A percentile compares a stretch with the other conserved stretches of the same genome.
phyloP scores from a whole-genome alignment of 2,113 vertebrate genomes.

The Bagarius yarrelli region DNA sequence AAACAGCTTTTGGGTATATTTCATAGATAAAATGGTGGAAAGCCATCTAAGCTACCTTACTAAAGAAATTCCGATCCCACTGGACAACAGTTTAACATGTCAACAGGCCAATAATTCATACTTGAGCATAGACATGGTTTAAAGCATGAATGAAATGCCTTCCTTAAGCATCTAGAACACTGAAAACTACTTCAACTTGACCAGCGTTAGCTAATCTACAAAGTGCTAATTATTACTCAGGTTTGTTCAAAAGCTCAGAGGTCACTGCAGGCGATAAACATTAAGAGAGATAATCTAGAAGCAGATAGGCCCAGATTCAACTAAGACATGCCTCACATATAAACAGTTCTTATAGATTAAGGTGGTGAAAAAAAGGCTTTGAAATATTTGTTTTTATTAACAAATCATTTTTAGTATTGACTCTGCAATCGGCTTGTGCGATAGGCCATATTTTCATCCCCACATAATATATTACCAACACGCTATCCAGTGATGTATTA shows the following conservation, averaged over 20 bases:
- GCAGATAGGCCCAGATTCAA: conserved; percentile 20
- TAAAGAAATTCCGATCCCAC: conserved; percentile 26
- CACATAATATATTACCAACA: neutral
- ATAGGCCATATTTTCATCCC: neutral
- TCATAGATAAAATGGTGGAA: conserved; percentile 27
- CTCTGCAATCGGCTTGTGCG: neutral
- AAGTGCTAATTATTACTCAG: conserved; percentile 16
- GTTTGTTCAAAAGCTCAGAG: conserved; percentile 28
- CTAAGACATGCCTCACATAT: conserved; percentile 18
- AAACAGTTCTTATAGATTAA: neutral
- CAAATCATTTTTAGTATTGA: neutral
- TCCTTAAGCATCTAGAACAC: conserved; percentile 16
- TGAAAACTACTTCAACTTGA: conserved; percentile 5
- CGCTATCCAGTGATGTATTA: neutral
- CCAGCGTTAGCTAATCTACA: neutral
- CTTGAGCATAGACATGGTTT: conserved; percentile 11
- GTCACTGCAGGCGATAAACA: neutral
- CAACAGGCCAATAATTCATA: conserved; percentile 21
- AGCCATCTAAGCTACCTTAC: conserved; percentile 31
- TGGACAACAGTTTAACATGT: conserved; percentile 28
- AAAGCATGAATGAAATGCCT: conserved; percentile 18
- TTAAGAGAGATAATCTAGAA: neutral
- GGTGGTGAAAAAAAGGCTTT: neutral
- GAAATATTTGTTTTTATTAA: neutral
- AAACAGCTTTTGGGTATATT: conserved; percentile 24